Base-by-base conservation (phyloP, 1,140 invertebrate genomes). In the Aphaenogaster floridana region DNA sequence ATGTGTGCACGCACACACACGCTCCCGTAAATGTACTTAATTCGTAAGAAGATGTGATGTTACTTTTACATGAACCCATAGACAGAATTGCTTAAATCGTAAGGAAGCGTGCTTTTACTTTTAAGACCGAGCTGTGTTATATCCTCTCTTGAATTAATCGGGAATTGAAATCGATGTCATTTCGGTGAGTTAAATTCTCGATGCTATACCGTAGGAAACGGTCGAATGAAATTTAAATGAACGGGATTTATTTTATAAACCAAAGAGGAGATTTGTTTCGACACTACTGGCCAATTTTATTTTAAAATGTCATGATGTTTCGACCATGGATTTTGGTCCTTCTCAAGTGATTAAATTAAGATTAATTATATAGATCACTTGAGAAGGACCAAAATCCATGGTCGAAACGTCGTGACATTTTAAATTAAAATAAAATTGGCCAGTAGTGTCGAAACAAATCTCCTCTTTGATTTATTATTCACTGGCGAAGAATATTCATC, bases 61-160 rank as follows among this genome's bases (percentile, higher is more conserved):
- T 91, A 91, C 59, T 90, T 83, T 90, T 91, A 91, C 79, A 63
- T 36, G 71, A 90, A 63, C 48, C 74, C 28, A 54, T 79, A 79
- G 45, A 85, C 61, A 81, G 57, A 72, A 88, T 61, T 84, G 86
- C 28, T 90, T 91, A 86, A 87, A 17, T 81, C 54, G 15, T 88
- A 86, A 90, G 72, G 13, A 89, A 87, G 71, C 64, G 88, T 85
- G 89, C 86, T 87, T 91, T 91, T 91, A 91, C 39, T 91, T 89
- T 89, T 91, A 89, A 91, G 84, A 91, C 64, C 77, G 45, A 90
- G 74, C 86, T 90, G 86, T 86, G 52, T 90, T 91, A 91, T 66
- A 76, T 83, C 39, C 7, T 34, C 8, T 79, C 64, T 80, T 61
- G 28, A 57, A 71, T 81, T 71, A 81, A 81, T 71, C 0, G 36